A percentile compares a stretch with the other conserved stretches of the same genome.
phyloP scores from a whole-genome alignment of 2,888 invertebrate genomes.

The Alloplasta piceator region DNA sequence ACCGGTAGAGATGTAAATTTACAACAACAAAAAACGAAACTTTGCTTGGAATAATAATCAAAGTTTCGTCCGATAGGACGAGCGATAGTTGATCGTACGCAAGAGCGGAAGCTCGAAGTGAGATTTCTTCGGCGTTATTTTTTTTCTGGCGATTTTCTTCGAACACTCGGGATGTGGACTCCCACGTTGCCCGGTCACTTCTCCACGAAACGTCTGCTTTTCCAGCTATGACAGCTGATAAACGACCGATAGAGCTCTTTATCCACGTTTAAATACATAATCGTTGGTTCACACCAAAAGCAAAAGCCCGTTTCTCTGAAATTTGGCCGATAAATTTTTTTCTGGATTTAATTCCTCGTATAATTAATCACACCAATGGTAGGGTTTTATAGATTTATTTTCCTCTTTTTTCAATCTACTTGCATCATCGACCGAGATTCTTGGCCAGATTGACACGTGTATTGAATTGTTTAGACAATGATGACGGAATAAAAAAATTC shows the following conservation, averaged over 20 bases:
- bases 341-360: conserved; percentile 7
- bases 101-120: conserved; percentile 29
- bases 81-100: conserved; percentile 5
- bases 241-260: conserved; percentile 15
- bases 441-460: too few relatives aligned
- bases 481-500: too few relatives aligned
- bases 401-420: too few relatives aligned
- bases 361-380: conserved; percentile 5
- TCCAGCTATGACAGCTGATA: conserved; percentile 11
- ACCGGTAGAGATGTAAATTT: too few relatives aligned
- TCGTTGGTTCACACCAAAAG: conserved; percentile 3
- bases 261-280: background rate
- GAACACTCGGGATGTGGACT: background rate
- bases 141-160: background rate
- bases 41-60: background rate
- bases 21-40: too few relatives aligned
- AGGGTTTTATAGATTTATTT: too few relatives aligned
- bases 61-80: conserved; percentile 4
- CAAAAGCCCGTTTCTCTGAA: conserved; percentile 1
- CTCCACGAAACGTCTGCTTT: conserved; percentile 14
- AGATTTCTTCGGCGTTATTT: background rate
- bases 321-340: conserved; percentile 2
- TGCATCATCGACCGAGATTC: too few relatives aligned
- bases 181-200: conserved; percentile 22
- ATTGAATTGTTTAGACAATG: too few relatives aligned